Evolutionary conservation across 2,113 vertebrate species (phyloP).

Genomic region (Tragelaphus imberbis): DNA sequence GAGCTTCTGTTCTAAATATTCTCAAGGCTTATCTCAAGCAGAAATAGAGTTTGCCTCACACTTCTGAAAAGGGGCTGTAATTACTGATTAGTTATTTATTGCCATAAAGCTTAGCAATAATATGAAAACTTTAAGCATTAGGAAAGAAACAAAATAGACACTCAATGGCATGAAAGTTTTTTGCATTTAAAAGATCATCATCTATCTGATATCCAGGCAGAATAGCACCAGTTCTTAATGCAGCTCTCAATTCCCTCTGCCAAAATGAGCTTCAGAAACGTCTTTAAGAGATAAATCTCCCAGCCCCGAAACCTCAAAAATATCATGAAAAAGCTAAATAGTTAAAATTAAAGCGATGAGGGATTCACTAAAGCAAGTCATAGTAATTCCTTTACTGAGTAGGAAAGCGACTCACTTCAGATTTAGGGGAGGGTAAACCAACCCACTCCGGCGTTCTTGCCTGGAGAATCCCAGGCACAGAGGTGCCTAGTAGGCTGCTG

Average conservation of each 20-base stretch:
- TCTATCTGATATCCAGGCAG: background rate
- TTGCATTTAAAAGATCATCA: background rate
- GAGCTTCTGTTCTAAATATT: background rate
- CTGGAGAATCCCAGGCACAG: too few relatives aligned
- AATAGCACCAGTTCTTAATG: background rate
- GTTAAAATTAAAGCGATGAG: background rate
- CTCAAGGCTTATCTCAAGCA: background rate
- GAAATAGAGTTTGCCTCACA: conserved; percentile 28
- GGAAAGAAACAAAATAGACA: background rate
- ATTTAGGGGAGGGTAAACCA: background rate
- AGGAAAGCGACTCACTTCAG: background rate
- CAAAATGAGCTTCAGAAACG: background rate
- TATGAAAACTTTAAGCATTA: background rate
- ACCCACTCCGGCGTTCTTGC: too few relatives aligned
- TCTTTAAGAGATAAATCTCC: background rate
- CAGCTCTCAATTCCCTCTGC: background rate
- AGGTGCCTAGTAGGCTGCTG: too few relatives aligned
- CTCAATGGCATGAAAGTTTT: background rate
- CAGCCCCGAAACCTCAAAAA: background rate
- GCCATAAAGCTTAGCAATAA: background rate
- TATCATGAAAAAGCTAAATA: background rate
- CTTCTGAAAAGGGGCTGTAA: background rate
- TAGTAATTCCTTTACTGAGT: background rate
- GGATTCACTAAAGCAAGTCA: background rate
- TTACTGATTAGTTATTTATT: background rate